Conservation (phyloP, 1,140 invertebrate genomes). For the Polypedilum pembai region DNA sequence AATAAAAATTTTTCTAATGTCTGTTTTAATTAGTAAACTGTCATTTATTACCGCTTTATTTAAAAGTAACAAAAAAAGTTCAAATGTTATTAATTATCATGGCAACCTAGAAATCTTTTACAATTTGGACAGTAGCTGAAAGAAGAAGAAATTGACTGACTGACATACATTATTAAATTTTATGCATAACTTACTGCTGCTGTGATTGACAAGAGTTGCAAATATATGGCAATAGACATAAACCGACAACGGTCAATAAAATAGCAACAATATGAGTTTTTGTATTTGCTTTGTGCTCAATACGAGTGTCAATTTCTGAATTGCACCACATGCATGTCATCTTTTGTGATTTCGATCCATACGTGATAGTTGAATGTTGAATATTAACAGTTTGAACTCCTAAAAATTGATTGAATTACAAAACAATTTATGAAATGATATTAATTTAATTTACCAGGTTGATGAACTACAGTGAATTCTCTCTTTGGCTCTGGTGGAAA, state of each 20-base stretch:
- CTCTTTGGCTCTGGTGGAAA: background rate
- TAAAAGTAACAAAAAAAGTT: no score
- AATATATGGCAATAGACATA: background rate
- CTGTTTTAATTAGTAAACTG: no score
- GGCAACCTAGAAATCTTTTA: background rate
- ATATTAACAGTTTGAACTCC: background rate
- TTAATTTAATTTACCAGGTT: background rate
- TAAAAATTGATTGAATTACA: background rate
- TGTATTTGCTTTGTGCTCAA: background rate
- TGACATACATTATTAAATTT: background rate
- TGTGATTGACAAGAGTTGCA: background rate
- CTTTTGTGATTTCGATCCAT: background rate
- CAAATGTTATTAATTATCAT: background rate
- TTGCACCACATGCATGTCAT: background rate
- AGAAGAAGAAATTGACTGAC: slow-evolving; percentile 1
- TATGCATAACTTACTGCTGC: background rate
- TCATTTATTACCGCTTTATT: no score
- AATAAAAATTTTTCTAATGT: no score
- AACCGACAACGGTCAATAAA: background rate
- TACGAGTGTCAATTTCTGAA: background rate
- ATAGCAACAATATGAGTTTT: background rate
- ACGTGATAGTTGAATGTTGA: background rate
- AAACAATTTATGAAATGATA: background rate
- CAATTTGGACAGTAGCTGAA: background rate
- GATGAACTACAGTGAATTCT: background rate